These are phyloP conservation scores for Apocrypta bakeri DNA, from an alignment of 1,140 invertebrate species.

Conservation along the genomic window DNA sequence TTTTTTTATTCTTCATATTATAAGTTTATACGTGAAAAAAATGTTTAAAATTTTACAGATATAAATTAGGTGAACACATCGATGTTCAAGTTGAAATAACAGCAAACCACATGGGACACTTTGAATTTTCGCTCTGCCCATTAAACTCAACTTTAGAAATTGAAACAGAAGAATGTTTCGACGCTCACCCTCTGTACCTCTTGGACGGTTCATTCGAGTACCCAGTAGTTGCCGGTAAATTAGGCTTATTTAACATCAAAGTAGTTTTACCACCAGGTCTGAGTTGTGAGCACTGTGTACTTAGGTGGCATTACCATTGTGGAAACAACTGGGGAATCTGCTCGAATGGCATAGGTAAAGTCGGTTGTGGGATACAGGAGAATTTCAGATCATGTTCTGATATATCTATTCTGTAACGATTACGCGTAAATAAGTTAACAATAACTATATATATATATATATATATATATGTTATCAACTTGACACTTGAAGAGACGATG, in stretches of 20 bases:
- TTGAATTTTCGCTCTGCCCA: slow-evolving; percentile 77
- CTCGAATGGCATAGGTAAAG: slow-evolving; percentile 61
- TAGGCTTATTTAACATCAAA: slow-evolving; percentile 54
- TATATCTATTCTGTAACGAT: slow-evolving; percentile 76
- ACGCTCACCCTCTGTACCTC: slow-evolving; percentile 76
- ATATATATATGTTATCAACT: too few species aligned
- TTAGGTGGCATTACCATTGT: slow-evolving; percentile 81
- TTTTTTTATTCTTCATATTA: background rate
- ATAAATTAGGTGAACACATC: slow-evolving; percentile 78
- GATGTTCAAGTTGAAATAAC: slow-evolving; percentile 82
- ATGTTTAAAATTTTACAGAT: slow-evolving; percentile 63
- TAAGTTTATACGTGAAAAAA: background rate
- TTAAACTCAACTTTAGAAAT: slow-evolving; percentile 66
- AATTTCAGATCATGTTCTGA: slow-evolving; percentile 82
- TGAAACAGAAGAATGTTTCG: slow-evolving; percentile 79
- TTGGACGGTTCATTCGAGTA: slow-evolving; percentile 68
- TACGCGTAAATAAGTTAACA: too few species aligned
- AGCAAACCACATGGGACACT: slow-evolving; percentile 81
- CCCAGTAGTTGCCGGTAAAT: slow-evolving; percentile 35
- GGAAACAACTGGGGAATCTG: slow-evolving; percentile 78
- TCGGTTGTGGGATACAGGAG: slow-evolving; percentile 81
- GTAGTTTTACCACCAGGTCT: slow-evolving; percentile 75
- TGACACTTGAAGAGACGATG: too few species aligned
- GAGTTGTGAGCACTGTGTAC: slow-evolving; percentile 79
- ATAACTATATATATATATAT: too few species aligned